phyloP scores from a whole-genome alignment of 1,140 invertebrate genomes.

The Luehdorfia chinensis region DNA sequence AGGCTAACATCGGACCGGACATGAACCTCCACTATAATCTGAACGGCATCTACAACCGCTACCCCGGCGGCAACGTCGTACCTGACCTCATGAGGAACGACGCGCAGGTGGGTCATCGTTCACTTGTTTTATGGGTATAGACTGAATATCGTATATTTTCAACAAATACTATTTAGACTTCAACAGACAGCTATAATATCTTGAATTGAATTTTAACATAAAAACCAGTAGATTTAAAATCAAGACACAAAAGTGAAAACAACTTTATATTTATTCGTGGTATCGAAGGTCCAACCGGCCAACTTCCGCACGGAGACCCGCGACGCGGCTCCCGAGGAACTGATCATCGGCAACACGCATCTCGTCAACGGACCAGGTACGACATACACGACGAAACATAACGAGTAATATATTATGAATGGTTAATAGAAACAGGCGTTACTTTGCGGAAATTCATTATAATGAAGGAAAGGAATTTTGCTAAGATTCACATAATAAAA shows the following conservation, averaged over 20 bases:
- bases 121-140: no score
- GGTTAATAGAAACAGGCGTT: no score
- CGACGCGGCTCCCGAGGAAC: constrained; percentile 40
- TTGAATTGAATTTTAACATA: no score
- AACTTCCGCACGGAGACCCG: constrained; percentile 56
- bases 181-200: no score
- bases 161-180: no score
- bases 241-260: no score
- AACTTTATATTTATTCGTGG: no score
- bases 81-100: constrained; percentile 63
- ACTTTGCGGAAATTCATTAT: no score
- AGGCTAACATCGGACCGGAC: constrained; percentile 67
- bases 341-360: constrained; percentile 46
- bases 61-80: constrained; percentile 37
- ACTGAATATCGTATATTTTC: no score
- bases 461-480: no score
- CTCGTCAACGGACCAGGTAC: constrained; percentile 39
- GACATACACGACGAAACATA: neutral
- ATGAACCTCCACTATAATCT: constrained; percentile 71
- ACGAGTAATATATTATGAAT: neutral
- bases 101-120: constrained; percentile 56
- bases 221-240: no score
- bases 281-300: constrained; percentile 48
- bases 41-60: constrained; percentile 67
- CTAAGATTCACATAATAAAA: no score